A percentile compares a stretch with the other conserved stretches of the same genome.
Conservation (phyloP, 2,113 vertebrate genomes). For the Pithys albifrons region DNA sequence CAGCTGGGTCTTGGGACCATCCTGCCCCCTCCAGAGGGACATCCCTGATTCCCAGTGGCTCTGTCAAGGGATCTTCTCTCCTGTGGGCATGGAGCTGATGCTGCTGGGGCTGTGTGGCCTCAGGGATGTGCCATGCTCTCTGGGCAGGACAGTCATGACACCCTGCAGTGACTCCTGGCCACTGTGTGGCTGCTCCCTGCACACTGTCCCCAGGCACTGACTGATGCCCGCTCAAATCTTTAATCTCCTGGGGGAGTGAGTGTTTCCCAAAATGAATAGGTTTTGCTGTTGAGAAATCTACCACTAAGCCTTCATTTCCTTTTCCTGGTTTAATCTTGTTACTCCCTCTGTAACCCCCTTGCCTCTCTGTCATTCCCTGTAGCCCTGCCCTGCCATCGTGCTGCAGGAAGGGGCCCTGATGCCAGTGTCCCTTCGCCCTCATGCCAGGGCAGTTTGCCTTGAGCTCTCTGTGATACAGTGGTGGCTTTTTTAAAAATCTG, state of each 20-base stretch:
- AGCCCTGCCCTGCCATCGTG: fast-evolving
- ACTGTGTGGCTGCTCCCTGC: fast-evolving
- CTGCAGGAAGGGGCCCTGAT: not conserved
- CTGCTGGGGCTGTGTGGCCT: not conserved
- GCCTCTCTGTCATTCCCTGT: not conserved
- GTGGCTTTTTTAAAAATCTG: not conserved
- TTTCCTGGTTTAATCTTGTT: constrained; percentile 2
- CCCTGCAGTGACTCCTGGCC: fast-evolving
- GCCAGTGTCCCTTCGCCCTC: fast-evolving
- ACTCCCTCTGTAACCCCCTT: not conserved
- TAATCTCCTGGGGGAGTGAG: not conserved
- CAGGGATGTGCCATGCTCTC: fast-evolving
- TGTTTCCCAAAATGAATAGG: not conserved
- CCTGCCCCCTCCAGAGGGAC: fast-evolving
- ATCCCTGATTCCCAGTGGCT: fast-evolving
- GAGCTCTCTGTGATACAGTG: not conserved
- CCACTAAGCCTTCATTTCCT: constrained; percentile 23
- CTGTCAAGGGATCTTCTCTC: not conserved
- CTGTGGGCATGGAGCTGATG: fast-evolving
- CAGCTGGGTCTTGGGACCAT: fast-evolving
- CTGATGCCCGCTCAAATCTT: not conserved
- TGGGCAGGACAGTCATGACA: fast-evolving
- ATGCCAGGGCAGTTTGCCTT: not conserved
- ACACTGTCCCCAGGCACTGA: not conserved
- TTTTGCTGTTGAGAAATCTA: not conserved